Conservation (phyloP, 2,888 invertebrate genomes). For the Saturnia japonica region DNA sequence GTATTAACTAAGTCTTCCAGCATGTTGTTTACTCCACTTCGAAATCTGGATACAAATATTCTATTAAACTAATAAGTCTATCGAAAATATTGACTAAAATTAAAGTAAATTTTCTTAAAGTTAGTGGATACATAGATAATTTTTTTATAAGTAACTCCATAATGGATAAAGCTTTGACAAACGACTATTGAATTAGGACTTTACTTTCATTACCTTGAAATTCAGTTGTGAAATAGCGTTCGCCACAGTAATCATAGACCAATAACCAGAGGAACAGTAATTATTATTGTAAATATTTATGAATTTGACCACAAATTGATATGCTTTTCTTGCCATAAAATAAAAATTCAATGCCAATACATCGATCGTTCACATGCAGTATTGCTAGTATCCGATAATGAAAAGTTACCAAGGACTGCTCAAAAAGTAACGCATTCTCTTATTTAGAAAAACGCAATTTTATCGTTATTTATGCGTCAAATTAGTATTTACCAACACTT, state of each 20-base stretch:
- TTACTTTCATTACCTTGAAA: conserved; percentile 35
- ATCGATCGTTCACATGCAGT: no score
- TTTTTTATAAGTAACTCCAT: conserved; percentile 69
- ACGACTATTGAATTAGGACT: neutral
- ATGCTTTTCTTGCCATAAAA: no score
- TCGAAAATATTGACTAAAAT: conserved; percentile 63
- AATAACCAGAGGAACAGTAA: neutral
- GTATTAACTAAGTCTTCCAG: conserved; percentile 77
- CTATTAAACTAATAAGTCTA: conserved; percentile 59
- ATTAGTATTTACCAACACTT: no score
- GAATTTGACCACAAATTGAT: neutral
- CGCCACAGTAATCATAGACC: neutral
- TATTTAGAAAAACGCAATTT: no score
- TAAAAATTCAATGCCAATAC: no score
- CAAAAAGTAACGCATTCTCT: no score
- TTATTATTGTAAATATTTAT: neutral
- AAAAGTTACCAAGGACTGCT: no score
- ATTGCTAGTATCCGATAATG: no score
- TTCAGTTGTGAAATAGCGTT: conserved; percentile 36
- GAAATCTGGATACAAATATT: conserved; percentile 75
- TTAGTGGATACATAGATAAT: conserved; percentile 54
- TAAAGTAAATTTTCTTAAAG: conserved; percentile 63
- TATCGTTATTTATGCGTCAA: no score
- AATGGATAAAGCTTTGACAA: neutral
- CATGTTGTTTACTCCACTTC: conserved; percentile 62